Base-by-base conservation (phyloP, 1,140 invertebrate species). In the Neodiprion lecontei region DNA sequence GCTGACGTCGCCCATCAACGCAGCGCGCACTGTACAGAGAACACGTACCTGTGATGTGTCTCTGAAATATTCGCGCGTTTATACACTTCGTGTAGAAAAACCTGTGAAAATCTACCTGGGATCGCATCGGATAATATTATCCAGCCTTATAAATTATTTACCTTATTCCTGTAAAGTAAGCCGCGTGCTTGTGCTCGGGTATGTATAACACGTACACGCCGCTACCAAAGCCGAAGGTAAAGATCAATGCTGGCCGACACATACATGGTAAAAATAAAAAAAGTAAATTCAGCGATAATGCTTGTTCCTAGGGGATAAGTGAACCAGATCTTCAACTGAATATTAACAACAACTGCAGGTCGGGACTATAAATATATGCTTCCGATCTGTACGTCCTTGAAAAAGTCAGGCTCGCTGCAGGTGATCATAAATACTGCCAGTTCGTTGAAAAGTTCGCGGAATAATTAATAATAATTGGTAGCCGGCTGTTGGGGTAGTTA, bases 391-490 rank as follows among this genome's bases (percentile, higher is more conserved):
- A 40, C 5, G 28, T 40, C 28, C 28, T 40, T 40, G 28, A 40
- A 40, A 40, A 40, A 40, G 5, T 40, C 5, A 40, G 28, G 5
- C 28, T 40, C 28, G 28, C 28, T 40, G 28, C 28, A 40, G 28
- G 28, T 40, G 28, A 5, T 40, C 1, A 40, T 40, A 40, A 40
- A 40, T 40, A 40, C 28, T 40, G 5, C n/a, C 53, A 14, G n/a
- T 17, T 40, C 28, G 28, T 40, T 40, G 28, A 40, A 1, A 40
- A 40, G 28, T 40, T 40, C 53, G 53, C 4, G 53, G 53, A 61
- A 61, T 61, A 61, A 61, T 61, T 12, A 61, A 14, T 61, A 61
- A 61, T 61, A 61, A 61, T 61, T 61, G 53, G 53, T 11, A 61
- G 53, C 28, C 28, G 5, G 1, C 28, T 2, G 28, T 40, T 40